Base-by-base conservation (phyloP, 2,113 vertebrate genomes). In the Origma solitaria region DNA sequence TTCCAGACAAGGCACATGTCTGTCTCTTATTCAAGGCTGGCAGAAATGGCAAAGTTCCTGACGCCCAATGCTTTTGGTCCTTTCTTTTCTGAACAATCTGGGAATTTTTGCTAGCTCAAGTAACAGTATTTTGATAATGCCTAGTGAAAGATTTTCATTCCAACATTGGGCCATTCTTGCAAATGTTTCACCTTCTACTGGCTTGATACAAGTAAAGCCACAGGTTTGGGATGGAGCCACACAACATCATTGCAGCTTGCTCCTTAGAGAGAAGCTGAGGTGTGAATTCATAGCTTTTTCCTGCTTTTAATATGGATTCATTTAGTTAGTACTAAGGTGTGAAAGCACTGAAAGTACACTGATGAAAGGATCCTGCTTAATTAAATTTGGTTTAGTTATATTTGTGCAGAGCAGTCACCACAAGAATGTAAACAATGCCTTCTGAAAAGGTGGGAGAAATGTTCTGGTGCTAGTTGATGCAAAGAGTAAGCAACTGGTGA, bases 351-450 rank as follows among this genome's bases (percentile, higher is more conserved):
- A 47, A 81, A 80, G 62, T 71, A 49, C 54, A 27, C 82, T 58
- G 18, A 24, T 79, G 18, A 61, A 24, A 64, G 38, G 20, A 83
- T 57, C 45, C 42, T 49, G 61, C 33, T 58, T 93, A 37, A 85
- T 94, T 89, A 77, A 86, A 86, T 88, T 57, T 61, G 64, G 22
- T 79, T 79, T 85, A 31, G 92, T 93, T 91, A 38, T 37, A 82
- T 84, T 84, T 66, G 87, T 89, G 50, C 50, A 65, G 19, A 56
- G n/a, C 57, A 68, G 30, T 53, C 88, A 79, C 47, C 11, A 38
- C 57, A 86, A 82, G 49, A 81, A 44, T 17, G 40, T 68, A 53
- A 54, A 88, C n/a, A 88, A 54, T 79, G 82, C 61, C 35, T 89
- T 53, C 64, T 79, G 47, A 57, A 76, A 94, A 54, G 57, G 24